These are phyloP conservation scores for Lophura swinhoii DNA, from an alignment of 2,797 vertebrate genomes.

Conservation along the genomic window DNA sequence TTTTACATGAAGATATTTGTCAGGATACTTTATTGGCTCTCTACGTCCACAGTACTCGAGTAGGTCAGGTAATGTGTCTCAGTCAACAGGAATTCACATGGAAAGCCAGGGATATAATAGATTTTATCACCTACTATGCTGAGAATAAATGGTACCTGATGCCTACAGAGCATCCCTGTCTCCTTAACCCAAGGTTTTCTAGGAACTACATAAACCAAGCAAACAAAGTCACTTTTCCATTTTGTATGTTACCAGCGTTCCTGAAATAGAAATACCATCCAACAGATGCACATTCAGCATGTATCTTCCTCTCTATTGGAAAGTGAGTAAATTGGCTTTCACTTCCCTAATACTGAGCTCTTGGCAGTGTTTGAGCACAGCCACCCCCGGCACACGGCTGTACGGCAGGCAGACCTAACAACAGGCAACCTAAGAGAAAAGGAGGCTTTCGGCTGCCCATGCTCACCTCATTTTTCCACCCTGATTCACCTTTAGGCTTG, in stretches of 20 bases:
- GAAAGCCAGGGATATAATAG: not conserved
- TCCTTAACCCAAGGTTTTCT: not conserved
- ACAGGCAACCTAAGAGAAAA: not conserved
- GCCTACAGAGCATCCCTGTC: not conserved
- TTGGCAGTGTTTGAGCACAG: slow-evolving; percentile 7
- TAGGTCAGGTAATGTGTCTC: not conserved
- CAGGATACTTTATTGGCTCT: not conserved
- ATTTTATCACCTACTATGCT: not conserved
- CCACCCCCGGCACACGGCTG: not conserved
- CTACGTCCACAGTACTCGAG: not conserved
- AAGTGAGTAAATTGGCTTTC: slow-evolving; percentile 35
- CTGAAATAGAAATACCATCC: slow-evolving; percentile 49
- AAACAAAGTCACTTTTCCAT: not conserved
- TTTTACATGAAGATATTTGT: not conserved
- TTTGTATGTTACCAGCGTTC: not conserved
- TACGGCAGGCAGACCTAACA: not conserved
- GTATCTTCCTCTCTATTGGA: slow-evolving; percentile 27
- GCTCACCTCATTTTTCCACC: not conserved
- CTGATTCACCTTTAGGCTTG: not conserved
- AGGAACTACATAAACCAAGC: slow-evolving; percentile 15
- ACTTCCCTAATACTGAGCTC: slow-evolving; percentile 32
- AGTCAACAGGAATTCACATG: not conserved
- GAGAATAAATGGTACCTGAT: not conserved
- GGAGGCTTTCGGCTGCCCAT: not conserved
- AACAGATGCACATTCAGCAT: slow-evolving; percentile 50